A percentile compares a stretch with the other conserved stretches of the same genome.
phyloP scores from a whole-genome alignment of 2,888 invertebrate genomes.

The Mechanitis messenoides region DNA sequence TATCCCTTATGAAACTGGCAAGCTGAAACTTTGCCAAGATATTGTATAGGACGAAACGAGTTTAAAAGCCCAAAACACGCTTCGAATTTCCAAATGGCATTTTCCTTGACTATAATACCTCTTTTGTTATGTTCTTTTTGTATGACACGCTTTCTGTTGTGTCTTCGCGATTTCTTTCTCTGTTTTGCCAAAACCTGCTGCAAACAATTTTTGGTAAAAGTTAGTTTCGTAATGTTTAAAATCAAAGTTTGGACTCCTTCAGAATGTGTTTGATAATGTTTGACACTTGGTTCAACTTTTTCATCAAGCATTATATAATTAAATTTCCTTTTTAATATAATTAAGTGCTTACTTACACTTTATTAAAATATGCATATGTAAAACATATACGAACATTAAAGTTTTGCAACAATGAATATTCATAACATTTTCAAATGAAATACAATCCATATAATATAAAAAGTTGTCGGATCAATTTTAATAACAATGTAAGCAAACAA shows the following conservation, averaged over 20 bases:
- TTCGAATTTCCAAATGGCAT: slow-evolving; percentile 33
- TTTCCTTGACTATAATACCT: slow-evolving; percentile 33
- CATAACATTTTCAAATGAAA: neutral
- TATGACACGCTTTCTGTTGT: slow-evolving; percentile 25
- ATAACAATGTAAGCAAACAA: slow-evolving; percentile 6
- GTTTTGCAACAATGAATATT: no score
- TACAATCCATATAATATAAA: slow-evolving; percentile 2
- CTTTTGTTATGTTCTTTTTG: slow-evolving; percentile 28
- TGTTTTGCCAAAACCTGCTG: slow-evolving; percentile 3
- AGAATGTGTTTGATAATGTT: neutral
- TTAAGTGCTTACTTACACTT: no score
- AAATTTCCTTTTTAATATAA: neutral
- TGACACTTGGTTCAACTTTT: neutral
- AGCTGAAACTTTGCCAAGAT: slow-evolving; percentile 37
- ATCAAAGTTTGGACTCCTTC: neutral
- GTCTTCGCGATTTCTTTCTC: slow-evolving; percentile 14
- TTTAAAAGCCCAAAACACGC: slow-evolving; percentile 38
- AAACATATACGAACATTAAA: no score
- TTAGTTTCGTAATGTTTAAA: neutral
- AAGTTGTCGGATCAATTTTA: slow-evolving; percentile 1
- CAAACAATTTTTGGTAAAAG: slow-evolving; percentile 2
- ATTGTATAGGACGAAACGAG: slow-evolving; percentile 33
- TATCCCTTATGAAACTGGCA: slow-evolving; percentile 32
- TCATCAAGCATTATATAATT: neutral
- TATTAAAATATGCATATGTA: no score